Evolutionary conservation across 2,797 vertebrate species (phyloP), one percentile per base, ranked within the genome.

Genomic region (Melanotaenia nigrans): DNA sequence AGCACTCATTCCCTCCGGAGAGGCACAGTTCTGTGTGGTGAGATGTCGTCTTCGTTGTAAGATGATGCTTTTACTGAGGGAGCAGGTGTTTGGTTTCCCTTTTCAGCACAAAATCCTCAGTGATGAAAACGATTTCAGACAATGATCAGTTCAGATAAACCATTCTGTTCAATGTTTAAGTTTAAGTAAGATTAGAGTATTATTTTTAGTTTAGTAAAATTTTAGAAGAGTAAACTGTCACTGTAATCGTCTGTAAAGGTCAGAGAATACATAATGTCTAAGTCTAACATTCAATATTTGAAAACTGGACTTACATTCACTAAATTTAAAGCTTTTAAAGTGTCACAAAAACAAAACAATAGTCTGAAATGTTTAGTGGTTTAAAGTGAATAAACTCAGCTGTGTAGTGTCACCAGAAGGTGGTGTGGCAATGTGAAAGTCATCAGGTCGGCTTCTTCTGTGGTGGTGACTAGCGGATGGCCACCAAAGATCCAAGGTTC

Each of bases 1-100:
- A 14, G 32, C 66, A 3, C 24, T 24, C 12, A 0, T 25, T 73
- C 77, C 81, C 81, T 35, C 11, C 2, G 58, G 79, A 47, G 22
- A 38, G 0, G 24, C 40, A 11, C 30, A 58, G 54, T n/a, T 64
- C 1, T 1, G 40, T 45, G 68, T 12, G 7, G 20, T 22, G 1
- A 53, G 62, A 55, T 35, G 59, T 65, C 59, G 33, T 68, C 49
- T 58, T 59, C 14, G 36, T 61, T 68, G 55, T 24, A 59, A n/a
- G 36, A 36, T 35, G 2, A 4, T 33, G 57, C 62, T 74, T 22
- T 65, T 18, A 32, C 18, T 36, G 14, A 54, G 3, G 33, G 40
- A 36, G 25, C 65, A 63, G 64, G 54, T 56, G 63, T 42, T 66
- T 25, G 38, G 58, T 53, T 60, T 36, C 28, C 53, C 40, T 38